phyloP scores from a whole-genome alignment of 2,113 vertebrate species.

The Aegotheles bennettii region DNA sequence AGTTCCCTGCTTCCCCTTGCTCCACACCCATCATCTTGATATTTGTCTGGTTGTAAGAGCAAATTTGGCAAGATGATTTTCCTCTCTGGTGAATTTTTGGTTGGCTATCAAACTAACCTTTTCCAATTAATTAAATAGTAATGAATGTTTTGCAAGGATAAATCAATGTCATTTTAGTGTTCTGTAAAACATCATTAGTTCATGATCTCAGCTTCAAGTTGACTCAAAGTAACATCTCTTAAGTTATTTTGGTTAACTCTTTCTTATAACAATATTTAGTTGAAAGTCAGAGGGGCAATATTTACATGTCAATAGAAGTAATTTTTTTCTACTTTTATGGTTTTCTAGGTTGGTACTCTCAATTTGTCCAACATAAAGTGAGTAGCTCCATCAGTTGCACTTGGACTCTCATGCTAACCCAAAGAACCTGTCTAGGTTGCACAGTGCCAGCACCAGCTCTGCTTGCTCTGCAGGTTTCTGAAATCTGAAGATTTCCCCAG shows the following conservation, averaged over 20 bases:
- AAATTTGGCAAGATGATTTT: conserved; percentile 42
- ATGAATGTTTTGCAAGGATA: not conserved
- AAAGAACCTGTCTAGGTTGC: not conserved
- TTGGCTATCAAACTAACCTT: not conserved
- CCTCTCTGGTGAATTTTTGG: conserved; percentile 28
- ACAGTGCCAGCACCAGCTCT: not conserved
- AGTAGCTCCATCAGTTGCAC: not conserved
- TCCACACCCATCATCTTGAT: conserved; percentile 20
- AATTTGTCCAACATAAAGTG: not conserved
- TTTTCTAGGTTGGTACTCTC: not conserved
- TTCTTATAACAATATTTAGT: not conserved
- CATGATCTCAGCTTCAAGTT: not conserved
- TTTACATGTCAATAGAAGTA: not conserved
- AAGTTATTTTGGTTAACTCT: not conserved
- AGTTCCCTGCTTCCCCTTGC: conserved; percentile 15
- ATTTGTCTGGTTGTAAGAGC: conserved; percentile 1
- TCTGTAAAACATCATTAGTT: not conserved
- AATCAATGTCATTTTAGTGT: not conserved
- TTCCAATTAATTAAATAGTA: not conserved
- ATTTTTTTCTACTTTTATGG: not conserved
- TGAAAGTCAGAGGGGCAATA: not conserved
- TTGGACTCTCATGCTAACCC: not conserved
- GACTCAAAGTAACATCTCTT: not conserved
- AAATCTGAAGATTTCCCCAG: not conserved
- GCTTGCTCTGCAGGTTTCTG: not conserved